Conservation (phyloP, 2,797 vertebrate species). For the Chromobotia macracanthus region DNA sequence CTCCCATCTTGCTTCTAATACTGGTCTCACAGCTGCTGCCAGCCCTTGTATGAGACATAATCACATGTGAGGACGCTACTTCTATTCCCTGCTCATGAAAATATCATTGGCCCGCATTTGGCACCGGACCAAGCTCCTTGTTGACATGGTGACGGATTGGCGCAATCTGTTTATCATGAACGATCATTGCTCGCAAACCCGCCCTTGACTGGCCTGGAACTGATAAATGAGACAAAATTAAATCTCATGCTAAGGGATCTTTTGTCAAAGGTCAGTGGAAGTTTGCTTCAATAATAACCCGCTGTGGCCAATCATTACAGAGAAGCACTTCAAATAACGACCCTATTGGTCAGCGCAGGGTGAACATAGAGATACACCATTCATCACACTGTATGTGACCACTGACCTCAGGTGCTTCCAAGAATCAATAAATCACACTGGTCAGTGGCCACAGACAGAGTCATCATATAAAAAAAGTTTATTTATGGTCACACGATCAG, state of each 20-base stretch:
- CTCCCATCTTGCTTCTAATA: conserved; percentile 58
- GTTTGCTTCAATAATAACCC: background rate
- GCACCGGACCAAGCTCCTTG: conserved; percentile 32
- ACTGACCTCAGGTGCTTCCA: background rate
- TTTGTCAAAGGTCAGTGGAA: background rate
- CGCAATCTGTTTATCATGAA: conserved; percentile 21
- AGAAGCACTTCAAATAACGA: background rate
- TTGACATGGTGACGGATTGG: conserved; percentile 55
- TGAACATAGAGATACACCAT: background rate
- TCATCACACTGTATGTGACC: background rate
- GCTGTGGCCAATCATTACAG: background rate
- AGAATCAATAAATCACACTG: background rate
- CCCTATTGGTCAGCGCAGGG: conserved; percentile 1
- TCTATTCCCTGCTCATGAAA: conserved; percentile 19
- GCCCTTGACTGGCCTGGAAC: background rate
- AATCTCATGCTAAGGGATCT: background rate
- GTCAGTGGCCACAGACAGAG: background rate
- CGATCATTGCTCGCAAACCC: background rate
- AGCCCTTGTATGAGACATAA: conserved; percentile 45
- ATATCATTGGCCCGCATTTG: conserved; percentile 37
- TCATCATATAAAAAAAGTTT: background rate
- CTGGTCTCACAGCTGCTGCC: conserved; percentile 51
- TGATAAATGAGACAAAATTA: conserved; percentile 18
- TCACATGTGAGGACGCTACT: conserved; percentile 26
- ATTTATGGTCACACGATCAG: background rate